These are phyloP conservation scores for Hycleus phaleratus DNA, from an alignment of 1,140 invertebrate species.

Conservation along the genomic window DNA sequence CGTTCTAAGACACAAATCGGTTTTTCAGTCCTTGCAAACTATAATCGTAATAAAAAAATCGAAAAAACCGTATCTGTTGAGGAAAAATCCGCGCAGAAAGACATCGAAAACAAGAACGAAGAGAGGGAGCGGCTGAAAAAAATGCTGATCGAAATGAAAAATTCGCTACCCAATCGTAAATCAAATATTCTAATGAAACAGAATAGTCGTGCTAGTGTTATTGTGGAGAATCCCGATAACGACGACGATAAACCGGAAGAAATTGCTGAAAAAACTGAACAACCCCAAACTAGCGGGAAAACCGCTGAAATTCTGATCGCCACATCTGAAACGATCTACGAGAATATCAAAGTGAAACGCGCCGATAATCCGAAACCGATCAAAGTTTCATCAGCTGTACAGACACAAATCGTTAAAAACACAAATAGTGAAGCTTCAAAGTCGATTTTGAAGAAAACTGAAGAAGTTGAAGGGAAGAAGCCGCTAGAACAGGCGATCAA, in stretches of 20 bases:
- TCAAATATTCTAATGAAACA: constrained; percentile 24
- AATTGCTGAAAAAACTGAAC: background rate
- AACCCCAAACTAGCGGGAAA: constrained; percentile 6
- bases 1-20: constrained; percentile 38
- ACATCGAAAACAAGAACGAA: constrained; percentile 36
- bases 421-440: constrained; percentile 19
- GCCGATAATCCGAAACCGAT: constrained; percentile 29
- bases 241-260: constrained; percentile 4
- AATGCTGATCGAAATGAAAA: constrained; percentile 59
- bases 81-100: constrained; percentile 14
- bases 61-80: constrained; percentile 10
- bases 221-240: constrained; percentile 30
- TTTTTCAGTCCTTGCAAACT: constrained; percentile 29
- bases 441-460: background rate
- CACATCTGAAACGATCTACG: constrained; percentile 33
- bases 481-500: constrained; percentile 14
- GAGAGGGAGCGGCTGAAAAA: constrained; percentile 50
- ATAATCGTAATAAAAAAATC: constrained; percentile 19
- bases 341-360: constrained; percentile 37
- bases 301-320: constrained; percentile 28
- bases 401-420: constrained; percentile 35
- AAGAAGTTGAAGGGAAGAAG: background rate
- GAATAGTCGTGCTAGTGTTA: constrained; percentile 30
- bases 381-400: constrained; percentile 33
- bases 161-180: constrained; percentile 51